A percentile compares a stretch with the other conserved stretches of the same genome.
Conservation (phyloP, 37 sponge, comb jelly and placozoan genomes). For the Aphrocallistes beatrix region DNA sequence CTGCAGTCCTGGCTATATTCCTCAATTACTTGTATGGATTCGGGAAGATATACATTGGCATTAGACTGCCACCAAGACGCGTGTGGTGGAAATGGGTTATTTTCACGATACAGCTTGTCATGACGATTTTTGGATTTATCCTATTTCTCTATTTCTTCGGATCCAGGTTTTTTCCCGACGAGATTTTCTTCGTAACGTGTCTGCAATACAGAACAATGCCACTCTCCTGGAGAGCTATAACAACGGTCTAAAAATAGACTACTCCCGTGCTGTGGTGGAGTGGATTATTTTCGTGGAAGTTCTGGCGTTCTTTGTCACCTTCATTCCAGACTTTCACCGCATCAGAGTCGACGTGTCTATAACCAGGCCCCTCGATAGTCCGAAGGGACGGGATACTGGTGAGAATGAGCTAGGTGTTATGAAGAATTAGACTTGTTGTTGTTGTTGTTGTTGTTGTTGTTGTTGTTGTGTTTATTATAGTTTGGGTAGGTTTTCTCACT, state of each 20-base stretch:
- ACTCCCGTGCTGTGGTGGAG: background rate
- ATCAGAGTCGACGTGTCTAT: constrained; percentile 30
- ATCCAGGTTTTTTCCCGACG: background rate
- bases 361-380: background rate
- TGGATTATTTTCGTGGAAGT: constrained; percentile 19
- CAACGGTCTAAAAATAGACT: background rate
- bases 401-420: too few species aligned
- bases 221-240: background rate
- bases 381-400: too few species aligned
- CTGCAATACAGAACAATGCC: background rate
- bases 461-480: too few species aligned
- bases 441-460: too few species aligned
- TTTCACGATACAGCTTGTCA: background rate
- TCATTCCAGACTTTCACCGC: constrained; percentile 37
- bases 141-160: constrained; percentile 4
- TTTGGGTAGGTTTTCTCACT: too few species aligned
- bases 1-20: constrained; percentile 5
- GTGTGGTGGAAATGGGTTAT: constrained; percentile 7
- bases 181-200: background rate
- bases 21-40: background rate
- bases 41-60: background rate
- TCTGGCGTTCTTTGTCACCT: constrained; percentile 45
- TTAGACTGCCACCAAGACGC: background rate
- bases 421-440: too few species aligned
- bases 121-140: background rate